Evolutionary conservation across 2,797 vertebrate genomes (phyloP).

Genomic region (Macroramphosus scolopax): DNA sequence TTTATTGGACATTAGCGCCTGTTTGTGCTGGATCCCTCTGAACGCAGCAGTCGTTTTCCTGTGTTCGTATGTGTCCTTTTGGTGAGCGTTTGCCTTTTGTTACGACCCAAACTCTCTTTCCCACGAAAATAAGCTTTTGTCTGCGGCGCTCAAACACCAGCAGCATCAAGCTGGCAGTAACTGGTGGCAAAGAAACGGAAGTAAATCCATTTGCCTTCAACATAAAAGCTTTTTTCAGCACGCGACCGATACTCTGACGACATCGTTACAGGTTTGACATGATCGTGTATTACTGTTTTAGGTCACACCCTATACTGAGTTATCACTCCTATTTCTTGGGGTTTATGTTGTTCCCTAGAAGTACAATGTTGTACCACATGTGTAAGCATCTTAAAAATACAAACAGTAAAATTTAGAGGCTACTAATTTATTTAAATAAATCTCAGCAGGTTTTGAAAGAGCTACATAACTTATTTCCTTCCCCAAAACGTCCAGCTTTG

Average conservation of each 20-base stretch:
- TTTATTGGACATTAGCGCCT: rapidly evolving
- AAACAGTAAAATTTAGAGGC: too few relatives aligned
- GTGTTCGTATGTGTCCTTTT: neutral
- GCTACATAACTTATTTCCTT: too few relatives aligned
- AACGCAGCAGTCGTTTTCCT: too few relatives aligned
- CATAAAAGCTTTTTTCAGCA: conserved; percentile 44
- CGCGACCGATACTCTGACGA: too few relatives aligned
- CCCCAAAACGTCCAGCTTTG: too few relatives aligned
- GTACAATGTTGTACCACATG: too few relatives aligned
- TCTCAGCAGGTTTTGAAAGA: too few relatives aligned
- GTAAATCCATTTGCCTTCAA: conserved; percentile 7
- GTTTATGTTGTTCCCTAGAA: too few relatives aligned
- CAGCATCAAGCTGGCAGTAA: conserved; percentile 9
- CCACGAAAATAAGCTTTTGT: conserved; percentile 67
- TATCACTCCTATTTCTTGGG: too few relatives aligned
- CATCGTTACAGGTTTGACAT: neutral
- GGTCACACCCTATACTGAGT: neutral
- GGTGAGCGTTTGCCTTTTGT: conserved; percentile 49
- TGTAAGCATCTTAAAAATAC: too few relatives aligned
- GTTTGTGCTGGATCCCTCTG: neutral
- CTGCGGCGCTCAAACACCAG: conserved; percentile 45
- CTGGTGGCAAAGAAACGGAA: conserved; percentile 9
- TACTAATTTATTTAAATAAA: too few relatives aligned
- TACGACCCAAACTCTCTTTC: conserved; percentile 31
- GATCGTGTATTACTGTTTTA: too few relatives aligned